Base-by-base conservation (phyloP, 2,888 invertebrate genomes). In the Cheilosia soror region DNA sequence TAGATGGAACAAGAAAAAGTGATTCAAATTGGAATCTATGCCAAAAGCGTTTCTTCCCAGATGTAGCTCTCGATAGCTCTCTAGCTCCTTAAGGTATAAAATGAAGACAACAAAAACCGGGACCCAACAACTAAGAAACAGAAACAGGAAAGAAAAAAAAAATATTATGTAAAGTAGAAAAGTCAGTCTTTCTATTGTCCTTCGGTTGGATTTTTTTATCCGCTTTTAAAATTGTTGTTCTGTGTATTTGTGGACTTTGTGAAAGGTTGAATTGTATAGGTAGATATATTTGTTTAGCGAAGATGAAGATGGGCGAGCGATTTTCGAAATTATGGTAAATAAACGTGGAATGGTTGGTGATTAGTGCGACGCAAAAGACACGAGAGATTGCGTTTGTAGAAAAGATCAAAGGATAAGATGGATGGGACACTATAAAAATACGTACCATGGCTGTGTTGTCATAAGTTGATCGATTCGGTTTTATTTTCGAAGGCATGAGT, bases 11-110 rank as follows among this genome's bases (percentile, higher is more conserved):
- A 33, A 63, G 68, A 75, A 84, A 83, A 73, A 80, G 63, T 84
- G 79, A 83, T 83, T 78, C 73, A 84, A 84, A 84, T 84, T 80
- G 80, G 80, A 84, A 84, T 84, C 84, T 84, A 84, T 80, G 84
- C 79, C 84, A 84, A 79, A 73, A 73, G 57, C 55, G 62, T 53
- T 62, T 60, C 75, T 60, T 63, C 44, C 49, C 51, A 71, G 62
- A 71, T 47, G 55, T 58, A 31, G 40, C 58, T 73, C 49, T 65
- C 29, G 55, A 79, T 73, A 65, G 65, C 31, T 79, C 31, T 79
- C 15, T 75, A 9, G 53, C 40, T 62, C 53, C 29, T 58, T 49
- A 65, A 58, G 37, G n/a, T 47, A 60, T 44, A 53, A 42, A 31
- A 62, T 5, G 51, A 37, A 62, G n/a, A 31, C 31, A 42, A 63